phyloP scores from a whole-genome alignment of 1,140 invertebrate genomes.

The Harpegnathos saltator region DNA sequence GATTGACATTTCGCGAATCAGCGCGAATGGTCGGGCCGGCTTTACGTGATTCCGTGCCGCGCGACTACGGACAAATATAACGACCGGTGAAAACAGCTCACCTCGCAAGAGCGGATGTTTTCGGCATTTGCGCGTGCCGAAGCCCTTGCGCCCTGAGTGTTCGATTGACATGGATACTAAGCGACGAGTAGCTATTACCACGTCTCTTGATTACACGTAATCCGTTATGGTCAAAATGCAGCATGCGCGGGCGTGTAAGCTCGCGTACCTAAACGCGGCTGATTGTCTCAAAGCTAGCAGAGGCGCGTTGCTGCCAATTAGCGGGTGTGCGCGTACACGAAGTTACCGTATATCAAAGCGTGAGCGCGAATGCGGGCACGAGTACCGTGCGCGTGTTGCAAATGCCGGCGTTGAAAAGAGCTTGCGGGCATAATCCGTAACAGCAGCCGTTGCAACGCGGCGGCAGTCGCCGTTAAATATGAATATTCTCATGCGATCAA shows the following conservation, averaged over 20 bases:
- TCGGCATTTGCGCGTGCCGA: neutral
- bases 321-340: neutral
- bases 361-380: neutral
- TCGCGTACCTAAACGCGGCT: slow-evolving; percentile 10
- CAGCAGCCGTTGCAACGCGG: neutral
- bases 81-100: neutral
- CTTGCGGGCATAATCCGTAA: slow-evolving; percentile 1
- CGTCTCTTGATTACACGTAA: slow-evolving; percentile 9
- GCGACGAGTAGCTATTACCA: neutral
- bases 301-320: slow-evolving; percentile 13
- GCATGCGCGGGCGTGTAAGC: neutral
- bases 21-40: no score
- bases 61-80: no score
- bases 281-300: slow-evolving; percentile 38
- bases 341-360: slow-evolving; percentile 37
- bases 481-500: slow-evolving; percentile 37
- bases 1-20: no score
- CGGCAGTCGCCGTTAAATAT: neutral
- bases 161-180: neutral
- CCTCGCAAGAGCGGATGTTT: neutral
- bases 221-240: neutral
- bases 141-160: neutral
- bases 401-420: slow-evolving; percentile 17
- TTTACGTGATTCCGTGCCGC: no score
- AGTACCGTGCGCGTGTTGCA: neutral